Conservation (phyloP, 2,797 vertebrate genomes). For the Cirrhinus mrigala region DNA sequence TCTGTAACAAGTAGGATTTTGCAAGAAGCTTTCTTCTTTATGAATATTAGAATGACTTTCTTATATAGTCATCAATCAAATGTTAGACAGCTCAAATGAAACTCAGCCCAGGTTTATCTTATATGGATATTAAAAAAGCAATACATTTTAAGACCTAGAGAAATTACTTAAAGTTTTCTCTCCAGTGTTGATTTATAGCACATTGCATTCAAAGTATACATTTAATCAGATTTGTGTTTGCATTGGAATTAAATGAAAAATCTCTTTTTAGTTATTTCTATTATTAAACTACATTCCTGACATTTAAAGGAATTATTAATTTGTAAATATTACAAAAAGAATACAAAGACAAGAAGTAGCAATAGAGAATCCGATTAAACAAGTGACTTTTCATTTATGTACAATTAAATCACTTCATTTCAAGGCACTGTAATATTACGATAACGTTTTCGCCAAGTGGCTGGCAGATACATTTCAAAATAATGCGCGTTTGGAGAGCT, state of each 20-base stretch:
- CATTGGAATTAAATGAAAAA: neutral
- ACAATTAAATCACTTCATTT: neutral
- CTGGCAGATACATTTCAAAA: constrained; percentile 22
- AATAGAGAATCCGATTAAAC: neutral
- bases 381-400: neutral
- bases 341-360: neutral
- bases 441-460: neutral
- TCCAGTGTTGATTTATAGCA: neutral
- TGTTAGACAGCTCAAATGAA: neutral
- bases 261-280: neutral
- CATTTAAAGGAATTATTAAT: neutral
- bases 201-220: neutral
- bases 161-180: neutral
- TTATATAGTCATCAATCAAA: constrained; percentile 19
- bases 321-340: neutral
- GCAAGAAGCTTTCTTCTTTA: neutral
- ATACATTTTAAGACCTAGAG: neutral
- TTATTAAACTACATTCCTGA: neutral
- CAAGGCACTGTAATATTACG: neutral
- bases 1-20: neutral
- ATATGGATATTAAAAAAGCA: neutral
- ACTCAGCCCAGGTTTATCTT: neutral
- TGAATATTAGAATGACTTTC: constrained; percentile 9
- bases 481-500: constrained; percentile 4
- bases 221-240: neutral